Evolutionary conservation across 2,113 vertebrate genomes (phyloP), one percentile per base, ranked within the genome.

Genomic region (Epinephelus fuscoguttatus): DNA sequence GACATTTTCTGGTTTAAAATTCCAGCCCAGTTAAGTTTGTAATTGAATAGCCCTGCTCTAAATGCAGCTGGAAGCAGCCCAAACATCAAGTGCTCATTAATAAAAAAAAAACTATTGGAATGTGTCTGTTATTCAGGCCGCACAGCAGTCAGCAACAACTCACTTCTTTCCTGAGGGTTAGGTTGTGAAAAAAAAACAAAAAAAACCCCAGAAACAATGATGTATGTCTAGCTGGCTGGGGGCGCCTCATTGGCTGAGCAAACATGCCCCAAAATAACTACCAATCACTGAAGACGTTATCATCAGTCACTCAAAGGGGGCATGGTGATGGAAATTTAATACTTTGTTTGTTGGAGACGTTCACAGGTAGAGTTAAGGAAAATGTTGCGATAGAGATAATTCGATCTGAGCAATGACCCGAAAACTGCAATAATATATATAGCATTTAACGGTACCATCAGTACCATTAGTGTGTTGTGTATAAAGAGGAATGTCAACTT

Each of bases 61-160:
- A 96, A 96, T 93, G 95, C 96, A 95, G 96, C 94, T 97, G 96
- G 96, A 96, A 97, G 96, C 96, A 95, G 95, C 95, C 95, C 96
- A 98, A 96, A 97, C 96, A 97, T 96, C 96, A 96, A 97, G 95
- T 95, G 95, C 95, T 97, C 96, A 96, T 97, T 97, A 97, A 96
- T 97, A 96, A 96, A 96, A 56, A 96, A 56, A 85, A 70, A 89
- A 80, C 94, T 94, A 96, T 96, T 90, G 96, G 96, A 96, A 97
- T 96, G 95, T 96, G 96, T 97, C 95, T 96, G 95, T 97, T 97
- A 96, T 94, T 96, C 78, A 80, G 94, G 94, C 94, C 88, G 95
- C 95, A 93, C 95, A 95, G 95, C 95, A 95, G 95, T 96, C 95
- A 95, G 94, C 95, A 97, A 95, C 96, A 96, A 95, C 94, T 89